These are phyloP conservation scores for Silurus asotus DNA, from an alignment of 2,113 vertebrate species.

Conservation along the genomic window DNA sequence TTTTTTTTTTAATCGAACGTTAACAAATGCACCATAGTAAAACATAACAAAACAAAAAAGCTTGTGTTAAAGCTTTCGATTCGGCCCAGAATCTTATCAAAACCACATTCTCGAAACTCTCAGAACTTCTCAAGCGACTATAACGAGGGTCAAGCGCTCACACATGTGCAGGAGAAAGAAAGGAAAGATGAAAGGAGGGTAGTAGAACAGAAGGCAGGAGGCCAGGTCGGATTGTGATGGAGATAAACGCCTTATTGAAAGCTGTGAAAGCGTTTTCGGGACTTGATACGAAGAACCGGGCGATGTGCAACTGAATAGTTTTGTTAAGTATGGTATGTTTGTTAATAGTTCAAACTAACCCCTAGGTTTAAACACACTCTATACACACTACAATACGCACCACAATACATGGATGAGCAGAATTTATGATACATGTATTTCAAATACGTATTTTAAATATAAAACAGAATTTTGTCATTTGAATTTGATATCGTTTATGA, in stretches of 20 bases:
- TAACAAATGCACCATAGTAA: background rate
- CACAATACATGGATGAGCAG: no score
- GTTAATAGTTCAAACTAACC: no score
- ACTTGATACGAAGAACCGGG: background rate
- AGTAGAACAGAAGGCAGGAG: background rate
- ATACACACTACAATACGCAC: no score
- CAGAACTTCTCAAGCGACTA: constrained; percentile 11
- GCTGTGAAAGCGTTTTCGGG: background rate
- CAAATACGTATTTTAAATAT: no score
- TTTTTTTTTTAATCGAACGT: background rate
- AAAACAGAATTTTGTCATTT: no score
- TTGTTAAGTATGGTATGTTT: background rate
- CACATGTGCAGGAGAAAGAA: constrained; percentile 51
- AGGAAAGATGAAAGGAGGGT: background rate
- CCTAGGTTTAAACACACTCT: no score
- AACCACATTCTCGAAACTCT: constrained; percentile 30
- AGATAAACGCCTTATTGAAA: background rate
- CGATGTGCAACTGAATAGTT: no score
- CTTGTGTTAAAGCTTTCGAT: background rate
- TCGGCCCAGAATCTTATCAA: constrained; percentile 11
- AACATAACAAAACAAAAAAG: background rate
- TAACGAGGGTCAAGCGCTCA: constrained; percentile 48
- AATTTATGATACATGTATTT: no score
- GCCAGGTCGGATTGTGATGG: background rate
- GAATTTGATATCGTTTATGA: no score